phyloP scores from a whole-genome alignment of 1,140 invertebrate genomes.

The Penaeus indicus region DNA sequence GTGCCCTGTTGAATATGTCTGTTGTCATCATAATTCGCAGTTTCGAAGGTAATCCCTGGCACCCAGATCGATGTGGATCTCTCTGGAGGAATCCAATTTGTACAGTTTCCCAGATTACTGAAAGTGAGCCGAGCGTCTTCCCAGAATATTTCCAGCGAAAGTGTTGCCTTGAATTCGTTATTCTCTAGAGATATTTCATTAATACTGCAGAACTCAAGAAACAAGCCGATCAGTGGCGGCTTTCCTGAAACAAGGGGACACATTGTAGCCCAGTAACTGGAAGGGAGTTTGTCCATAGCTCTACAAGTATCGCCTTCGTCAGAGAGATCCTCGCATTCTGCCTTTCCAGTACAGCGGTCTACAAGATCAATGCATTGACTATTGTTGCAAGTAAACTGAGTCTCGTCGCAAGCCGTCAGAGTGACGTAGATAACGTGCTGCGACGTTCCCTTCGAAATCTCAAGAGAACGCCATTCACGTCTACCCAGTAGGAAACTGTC shows the following conservation, averaged over 20 bases:
- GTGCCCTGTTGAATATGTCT: too few species aligned
- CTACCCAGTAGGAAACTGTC: not conserved
- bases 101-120: not conserved
- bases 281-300: not conserved
- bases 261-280: not conserved
- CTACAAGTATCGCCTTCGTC: conserved; percentile 30
- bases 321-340: conserved; percentile 21
- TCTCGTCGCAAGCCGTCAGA: not conserved
- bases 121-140: not conserved
- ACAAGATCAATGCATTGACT: not conserved
- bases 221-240: not conserved
- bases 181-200: not conserved
- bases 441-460: not conserved
- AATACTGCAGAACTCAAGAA: not conserved
- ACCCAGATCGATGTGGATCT: not conserved
- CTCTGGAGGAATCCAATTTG: not conserved
- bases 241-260: not conserved
- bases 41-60: not conserved
- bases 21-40: too few species aligned
- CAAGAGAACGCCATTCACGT: not conserved
- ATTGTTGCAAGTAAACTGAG: not conserved
- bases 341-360: not conserved
- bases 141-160: not conserved
- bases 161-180: not conserved
- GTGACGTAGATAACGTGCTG: not conserved